Percentiles rank a stretch among this genome's conserved stretches.
These are phyloP conservation scores for Melikaiella ostensackeni DNA, from an alignment of 2,888 invertebrate species.

Conservation along the genomic window DNA sequence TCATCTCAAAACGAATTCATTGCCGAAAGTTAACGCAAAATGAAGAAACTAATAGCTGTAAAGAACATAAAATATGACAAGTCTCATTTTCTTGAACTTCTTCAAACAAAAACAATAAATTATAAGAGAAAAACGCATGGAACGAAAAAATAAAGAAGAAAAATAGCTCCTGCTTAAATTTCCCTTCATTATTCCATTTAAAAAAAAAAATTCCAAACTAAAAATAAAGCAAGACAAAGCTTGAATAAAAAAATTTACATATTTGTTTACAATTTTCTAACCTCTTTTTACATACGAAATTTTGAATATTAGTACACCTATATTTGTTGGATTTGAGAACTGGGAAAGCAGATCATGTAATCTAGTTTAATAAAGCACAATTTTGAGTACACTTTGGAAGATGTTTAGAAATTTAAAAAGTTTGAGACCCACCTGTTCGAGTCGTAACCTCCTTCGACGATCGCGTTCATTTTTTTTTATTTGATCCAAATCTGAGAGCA, in stretches of 20 bases:
- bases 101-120: neutral
- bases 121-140: neutral
- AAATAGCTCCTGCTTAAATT: neutral
- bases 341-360: neutral
- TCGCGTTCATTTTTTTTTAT: conserved; percentile 80
- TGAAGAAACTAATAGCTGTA: neutral
- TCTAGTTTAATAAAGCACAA: neutral
- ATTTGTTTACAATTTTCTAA: conserved; percentile 45
- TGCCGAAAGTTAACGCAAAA: neutral
- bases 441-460: conserved; percentile 80
- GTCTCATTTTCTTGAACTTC: neutral
- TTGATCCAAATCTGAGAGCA: conserved; percentile 78
- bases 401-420: neutral
- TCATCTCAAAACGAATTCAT: too few relatives aligned
- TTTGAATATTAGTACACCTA: neutral
- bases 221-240: neutral
- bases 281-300: neutral
- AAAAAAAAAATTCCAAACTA: neutral
- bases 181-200: neutral
- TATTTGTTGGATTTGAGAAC: neutral
- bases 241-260: neutral
- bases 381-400: neutral
- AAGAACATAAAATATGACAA: neutral
- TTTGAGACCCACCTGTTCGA: conserved; percentile 79
- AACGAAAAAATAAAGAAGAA: neutral